Evolutionary conservation across 1,140 invertebrate genomes (phyloP), one percentile per base, ranked within the genome.

Genomic region (Aporrectodea caliginosa): DNA sequence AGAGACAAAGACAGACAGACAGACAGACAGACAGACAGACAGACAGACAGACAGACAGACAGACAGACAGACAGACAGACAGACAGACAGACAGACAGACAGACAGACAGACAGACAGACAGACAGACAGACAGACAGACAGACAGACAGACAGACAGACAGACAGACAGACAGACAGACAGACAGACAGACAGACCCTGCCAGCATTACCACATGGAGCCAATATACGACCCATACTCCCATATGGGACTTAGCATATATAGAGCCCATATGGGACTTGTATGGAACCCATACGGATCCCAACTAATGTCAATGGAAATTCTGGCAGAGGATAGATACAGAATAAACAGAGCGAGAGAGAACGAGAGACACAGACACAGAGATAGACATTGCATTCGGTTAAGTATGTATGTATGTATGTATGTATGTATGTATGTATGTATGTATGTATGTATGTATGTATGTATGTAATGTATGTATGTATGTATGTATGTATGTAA

Each of bases 41-140:
- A 73, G 71, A 31, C 33, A 73, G 71, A 73, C 71, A 73, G 71
- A 73, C 71, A 73, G 71, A 73, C 71, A 73, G 71, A 73, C 71
- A 73, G 71, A 73, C 71, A 73, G 71, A 73, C 71, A 73, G 71
- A 73, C 71, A 73, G 71, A 73, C 71, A 73, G 71, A 73, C 71
- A 73, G 6, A 73, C 71, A 73, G 6, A 73, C 71, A 73, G 6
- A 73, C 71, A 73, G 6, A 73, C 71, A 73, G 71, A 73, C 71
- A 73, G 6, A 73, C 71, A 73, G 71, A 73, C 71, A 76, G 6
- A 76, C 35, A 76, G 29, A 76, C 30, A 31, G 6, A 76, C 35
- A 33, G 35, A 76, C 75, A 31, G 6, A 76, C 29, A 74, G 29
- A 74, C 35, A 43, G 35, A 31, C 30, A 76, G 2, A 76, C 2